Evolutionary conservation across 2,888 invertebrate genomes (phyloP).

Genomic region (Ormyrus thymus): DNA sequence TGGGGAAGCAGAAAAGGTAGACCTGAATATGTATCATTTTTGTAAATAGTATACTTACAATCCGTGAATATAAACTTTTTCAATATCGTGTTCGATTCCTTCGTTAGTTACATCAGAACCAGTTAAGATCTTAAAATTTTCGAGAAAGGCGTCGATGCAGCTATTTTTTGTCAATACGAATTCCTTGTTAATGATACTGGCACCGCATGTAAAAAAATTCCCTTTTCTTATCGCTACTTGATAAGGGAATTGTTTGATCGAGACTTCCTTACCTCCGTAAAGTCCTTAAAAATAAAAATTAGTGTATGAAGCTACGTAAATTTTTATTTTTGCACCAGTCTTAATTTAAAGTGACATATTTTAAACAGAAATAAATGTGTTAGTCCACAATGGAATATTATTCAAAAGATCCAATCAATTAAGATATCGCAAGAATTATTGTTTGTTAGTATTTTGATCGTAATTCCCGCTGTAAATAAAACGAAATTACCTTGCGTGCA

Average conservation of each 20-base stretch:
- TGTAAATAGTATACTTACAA: neutral
- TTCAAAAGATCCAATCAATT: too few species aligned
- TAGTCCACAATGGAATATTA: too few species aligned
- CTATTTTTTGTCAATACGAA: constrained; percentile 79
- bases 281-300: neutral
- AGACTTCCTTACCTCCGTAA: constrained; percentile 72
- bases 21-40: too few species aligned
- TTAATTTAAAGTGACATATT: too few species aligned
- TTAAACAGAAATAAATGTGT: too few species aligned
- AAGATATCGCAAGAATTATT: too few species aligned
- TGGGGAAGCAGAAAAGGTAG: too few species aligned
- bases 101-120: constrained; percentile 71
- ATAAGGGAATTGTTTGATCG: constrained; percentile 75
- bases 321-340: too few species aligned
- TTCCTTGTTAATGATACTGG: constrained; percentile 75
- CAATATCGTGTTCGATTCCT: constrained; percentile 44
- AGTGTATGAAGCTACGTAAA: neutral
- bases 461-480: too few species aligned
- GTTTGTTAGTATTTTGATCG: too few species aligned
- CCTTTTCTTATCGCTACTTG: constrained; percentile 74
- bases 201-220: constrained; percentile 74
- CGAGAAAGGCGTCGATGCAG: constrained; percentile 71
- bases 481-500: too few species aligned
- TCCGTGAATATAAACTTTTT: neutral
- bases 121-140: neutral